Base-by-base conservation (phyloP, 2,113 vertebrate genomes). In the Pagrus major region DNA sequence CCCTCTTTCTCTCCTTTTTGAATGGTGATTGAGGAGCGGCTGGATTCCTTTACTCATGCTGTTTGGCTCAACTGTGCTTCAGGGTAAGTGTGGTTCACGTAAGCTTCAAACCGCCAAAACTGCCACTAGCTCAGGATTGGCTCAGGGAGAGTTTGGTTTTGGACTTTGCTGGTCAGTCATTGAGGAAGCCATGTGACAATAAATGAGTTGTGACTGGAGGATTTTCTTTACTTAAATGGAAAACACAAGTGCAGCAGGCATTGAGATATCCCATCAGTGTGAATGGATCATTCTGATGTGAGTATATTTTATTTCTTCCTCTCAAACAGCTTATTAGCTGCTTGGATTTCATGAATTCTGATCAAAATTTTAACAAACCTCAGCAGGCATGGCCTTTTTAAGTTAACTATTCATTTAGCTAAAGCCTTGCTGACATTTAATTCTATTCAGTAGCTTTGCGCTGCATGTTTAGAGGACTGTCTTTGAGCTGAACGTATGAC, bases 21-120 rank as follows among this genome's bases (percentile, higher is more conserved):
- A 95, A 93, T 90, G 90, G 91, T 93, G 89, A 91, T 85, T 90
- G 83, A 91, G 86, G 64, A 90, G 72, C 72, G 75, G 84, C 86
- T 84, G 93, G 91, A 94, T 94, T 94, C 93, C 90, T 94, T 88
- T 88, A 82, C 88, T 93, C 91, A 83, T 87, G 88, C 83, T 83
- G 88, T 86, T 91, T 87, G 76, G 69, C 71, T 83, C 71, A 59
- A 78, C 75, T 79, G 83, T 65, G 89, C 82, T 87, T 90, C 64
- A 51, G 88, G 94, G 94, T 95, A 92, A 95, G 95, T 95, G 86
- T 80, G 74, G 76, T 83, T 80, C 85, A 89, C 37, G 7, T 82
- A 61, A 80, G 85, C 71, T 85, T 70, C 87, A 92, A 93, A 90
- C 86, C 80, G 90, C 90, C 91, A 90, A 93, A 94, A 93, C 90